Percentiles rank a stretch among this genome's conserved stretches.
Evolutionary conservation across 2,888 invertebrate genomes (phyloP).

Genomic region (Geophilus truncorum): DNA sequence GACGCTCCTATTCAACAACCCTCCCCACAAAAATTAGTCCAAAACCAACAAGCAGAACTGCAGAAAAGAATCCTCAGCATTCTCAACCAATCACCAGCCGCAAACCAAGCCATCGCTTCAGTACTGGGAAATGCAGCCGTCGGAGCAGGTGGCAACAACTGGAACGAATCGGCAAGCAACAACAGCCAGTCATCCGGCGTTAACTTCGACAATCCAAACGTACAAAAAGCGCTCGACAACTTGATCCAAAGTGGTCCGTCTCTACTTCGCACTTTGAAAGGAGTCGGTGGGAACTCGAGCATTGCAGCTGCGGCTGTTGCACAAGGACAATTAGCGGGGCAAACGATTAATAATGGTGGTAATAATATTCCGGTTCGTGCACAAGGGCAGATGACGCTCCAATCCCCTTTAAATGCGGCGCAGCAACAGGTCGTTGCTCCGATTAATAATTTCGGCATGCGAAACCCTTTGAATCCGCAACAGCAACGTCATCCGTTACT

Average conservation of each 20-base stretch:
- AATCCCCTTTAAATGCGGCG: not conserved
- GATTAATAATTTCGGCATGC: not conserved
- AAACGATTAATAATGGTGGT: not conserved
- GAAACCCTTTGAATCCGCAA: not conserved
- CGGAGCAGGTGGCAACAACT: constrained; percentile 30
- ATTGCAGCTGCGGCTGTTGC: not conserved
- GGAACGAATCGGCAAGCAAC: constrained; percentile 35
- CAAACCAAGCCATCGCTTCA: not conserved
- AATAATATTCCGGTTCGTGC: not conserved
- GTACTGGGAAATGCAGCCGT: not conserved
- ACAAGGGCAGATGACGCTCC: not conserved
- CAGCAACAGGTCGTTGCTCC: not conserved
- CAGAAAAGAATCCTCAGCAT: constrained; percentile 74
- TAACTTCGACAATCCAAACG: constrained; percentile 50
- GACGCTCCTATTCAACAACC: not conserved
- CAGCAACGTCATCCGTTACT: constrained; percentile 30
- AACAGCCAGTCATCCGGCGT: constrained; percentile 40
- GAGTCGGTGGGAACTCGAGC: not conserved
- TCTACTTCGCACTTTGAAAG: constrained; percentile 44
- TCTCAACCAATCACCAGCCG: constrained; percentile 55
- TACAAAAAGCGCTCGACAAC: constrained; percentile 50
- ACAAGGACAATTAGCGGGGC: not conserved
- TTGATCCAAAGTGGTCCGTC: constrained; percentile 50
- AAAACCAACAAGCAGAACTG: constrained; percentile 58
- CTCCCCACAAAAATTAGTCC: not conserved